Evolutionary conservation across 2,888 invertebrate genomes (phyloP).

Genomic region (Masnerella sp.): DNA sequence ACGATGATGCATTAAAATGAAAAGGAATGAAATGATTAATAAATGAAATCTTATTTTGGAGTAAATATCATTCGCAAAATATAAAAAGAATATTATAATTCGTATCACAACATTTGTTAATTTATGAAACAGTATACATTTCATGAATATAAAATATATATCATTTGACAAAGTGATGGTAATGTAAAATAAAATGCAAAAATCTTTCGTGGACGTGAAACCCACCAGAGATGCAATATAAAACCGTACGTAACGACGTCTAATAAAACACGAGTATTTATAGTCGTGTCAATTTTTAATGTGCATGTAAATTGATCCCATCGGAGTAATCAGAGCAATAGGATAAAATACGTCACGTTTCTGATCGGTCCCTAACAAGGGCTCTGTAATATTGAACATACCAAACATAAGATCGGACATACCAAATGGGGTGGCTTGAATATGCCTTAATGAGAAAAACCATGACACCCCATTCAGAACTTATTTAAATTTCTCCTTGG

Average conservation of each 20-base stretch:
- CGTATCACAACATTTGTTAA: too few relatives aligned
- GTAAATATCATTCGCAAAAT: too few relatives aligned
- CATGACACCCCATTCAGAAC: constrained; percentile 39
- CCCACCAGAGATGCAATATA: constrained; percentile 25
- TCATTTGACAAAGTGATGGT: too few relatives aligned
- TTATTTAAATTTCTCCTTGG: constrained; percentile 37
- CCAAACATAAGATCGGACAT: constrained; percentile 39
- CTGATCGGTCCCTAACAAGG: constrained; percentile 38
- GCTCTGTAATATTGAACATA: constrained; percentile 46
- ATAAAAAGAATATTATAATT: too few relatives aligned
- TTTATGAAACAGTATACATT: too few relatives aligned
- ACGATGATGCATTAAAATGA: too few relatives aligned
- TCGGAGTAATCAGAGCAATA: constrained; percentile 47
- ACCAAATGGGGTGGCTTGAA: constrained; percentile 39
- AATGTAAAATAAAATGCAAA: neutral
- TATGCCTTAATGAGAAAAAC: constrained; percentile 52
- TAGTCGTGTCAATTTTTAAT: constrained; percentile 44
- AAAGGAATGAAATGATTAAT: too few relatives aligned
- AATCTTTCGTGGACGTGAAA: constrained; percentile 9
- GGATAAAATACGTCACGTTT: constrained; percentile 46
- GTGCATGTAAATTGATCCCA: constrained; percentile 44
- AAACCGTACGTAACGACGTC: constrained; percentile 26
- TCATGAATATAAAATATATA: too few relatives aligned
- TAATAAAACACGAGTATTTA: constrained; percentile 42
- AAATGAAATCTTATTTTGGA: too few relatives aligned